These are phyloP conservation scores for Drosophila saltans DNA, from an alignment of 1,140 invertebrate species.

Conservation along the genomic window DNA sequence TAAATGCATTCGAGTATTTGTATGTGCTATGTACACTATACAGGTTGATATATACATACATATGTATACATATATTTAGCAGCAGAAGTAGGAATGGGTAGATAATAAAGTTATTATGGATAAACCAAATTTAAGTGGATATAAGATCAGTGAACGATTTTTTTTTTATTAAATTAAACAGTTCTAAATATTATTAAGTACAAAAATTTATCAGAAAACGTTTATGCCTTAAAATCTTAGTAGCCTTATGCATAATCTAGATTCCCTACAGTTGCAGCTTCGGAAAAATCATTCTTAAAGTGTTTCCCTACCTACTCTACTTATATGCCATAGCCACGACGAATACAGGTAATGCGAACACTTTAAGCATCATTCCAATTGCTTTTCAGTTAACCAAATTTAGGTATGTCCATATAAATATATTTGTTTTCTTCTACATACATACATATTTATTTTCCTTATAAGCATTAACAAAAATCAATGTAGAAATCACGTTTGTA, in stretches of 20 bases:
- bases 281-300: no score
- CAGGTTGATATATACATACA: conserved; percentile 18
- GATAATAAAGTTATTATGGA: no score
- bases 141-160: no score
- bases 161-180: not conserved
- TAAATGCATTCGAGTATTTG: conserved; percentile 4
- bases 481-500: conserved; percentile 48
- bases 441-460: conserved; percentile 33
- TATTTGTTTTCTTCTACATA: conserved; percentile 24
- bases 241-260: no score
- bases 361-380: not conserved
- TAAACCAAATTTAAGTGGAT: not conserved
- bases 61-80: not conserved
- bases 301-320: no score
- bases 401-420: conserved; percentile 27
- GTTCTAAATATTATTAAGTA: no score
- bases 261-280: no score
- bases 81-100: not conserved
- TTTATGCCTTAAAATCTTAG: no score
- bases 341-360: not conserved
- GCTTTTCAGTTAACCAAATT: conserved; percentile 20
- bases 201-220: no score
- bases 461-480: conserved; percentile 35
- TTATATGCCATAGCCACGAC: no score
- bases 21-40: conserved; percentile 13